These are phyloP conservation scores for Spilarctia lutea DNA, from an alignment of 2,888 invertebrate species.

Conservation along the genomic window DNA sequence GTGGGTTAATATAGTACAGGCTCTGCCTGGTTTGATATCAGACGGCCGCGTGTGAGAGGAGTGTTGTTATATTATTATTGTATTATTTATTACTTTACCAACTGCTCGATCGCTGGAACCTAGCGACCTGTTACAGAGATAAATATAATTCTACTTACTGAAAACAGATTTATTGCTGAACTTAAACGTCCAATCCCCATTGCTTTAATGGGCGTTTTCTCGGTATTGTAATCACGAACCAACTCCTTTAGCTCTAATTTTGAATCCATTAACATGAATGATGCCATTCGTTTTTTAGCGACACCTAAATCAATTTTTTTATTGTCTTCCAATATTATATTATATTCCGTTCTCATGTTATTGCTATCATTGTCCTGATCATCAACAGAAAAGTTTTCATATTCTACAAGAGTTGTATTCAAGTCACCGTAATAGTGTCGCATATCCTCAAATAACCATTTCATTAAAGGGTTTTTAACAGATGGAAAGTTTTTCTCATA, in stretches of 20 bases:
- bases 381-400: slow-evolving; percentile 27
- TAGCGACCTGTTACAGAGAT: neutral
- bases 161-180: slow-evolving; percentile 57
- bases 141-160: slow-evolving; percentile 53
- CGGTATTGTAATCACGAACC: slow-evolving; percentile 30
- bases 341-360: slow-evolving; percentile 50
- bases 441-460: slow-evolving; percentile 68
- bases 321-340: slow-evolving; percentile 58
- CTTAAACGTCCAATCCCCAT: slow-evolving; percentile 47
- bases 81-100: neutral
- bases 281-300: slow-evolving; percentile 27
- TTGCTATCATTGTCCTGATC: slow-evolving; percentile 50
- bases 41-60: too few relatives aligned
- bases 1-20: too few relatives aligned
- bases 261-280: slow-evolving; percentile 55
- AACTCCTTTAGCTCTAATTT: slow-evolving; percentile 47
- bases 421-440: slow-evolving; percentile 39
- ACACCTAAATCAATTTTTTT: slow-evolving; percentile 23
- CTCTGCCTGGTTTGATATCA: too few relatives aligned
- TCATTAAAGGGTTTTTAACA: slow-evolving; percentile 53
- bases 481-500: slow-evolving; percentile 39
- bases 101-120: neutral
- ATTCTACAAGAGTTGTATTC: slow-evolving; percentile 40
- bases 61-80: neutral
- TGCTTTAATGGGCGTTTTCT: neutral